Base-by-base conservation (phyloP, 1,140 invertebrate genomes). In the Orius insidiosus region DNA sequence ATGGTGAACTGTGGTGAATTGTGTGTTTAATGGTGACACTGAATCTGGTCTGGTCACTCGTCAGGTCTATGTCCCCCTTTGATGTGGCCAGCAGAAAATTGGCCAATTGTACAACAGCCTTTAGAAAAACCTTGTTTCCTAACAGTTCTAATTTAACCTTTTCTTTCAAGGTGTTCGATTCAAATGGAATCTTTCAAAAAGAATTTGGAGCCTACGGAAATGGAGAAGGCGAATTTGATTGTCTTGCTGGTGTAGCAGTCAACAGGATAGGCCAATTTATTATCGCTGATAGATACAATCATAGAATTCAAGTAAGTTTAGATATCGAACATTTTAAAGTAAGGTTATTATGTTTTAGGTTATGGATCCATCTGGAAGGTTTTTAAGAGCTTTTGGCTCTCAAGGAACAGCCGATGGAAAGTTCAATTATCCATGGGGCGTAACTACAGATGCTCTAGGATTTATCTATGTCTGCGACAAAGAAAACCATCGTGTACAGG, bases 381-480 rank as follows among this genome's bases (percentile, higher is more conserved):
- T 95, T 64, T 67, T 96, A 39, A 69, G 86, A 57, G 71, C 81
- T 10, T 97, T 98, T 62, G 94, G 94, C 38, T 84, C 78, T 57
- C 90, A 95, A 67, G 93, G 89, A 18, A 79, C 78, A 36, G 73
- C 78, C 36, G 83, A 85, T 64, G 87, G 81, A 36, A 76, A 87
- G 58, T 93, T 98, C 68, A 93, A 90, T 69, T 96, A 97, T 69
- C 94, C 94, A 5, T 98, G 93, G 92, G 95, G 95, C 49, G 85
- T 98, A 50, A 88, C 89, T 46, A 94, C 92, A 38, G 93, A 98
- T 66, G 87, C 89, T 44, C 75, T 95, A 58, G 93, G 94, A 54
- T 94, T 95, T 66, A 97, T 98, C 61, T 99, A 98, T 64, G 90
- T 98, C 45, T 97, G 90, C 69, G 95, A 98, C 69, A 98, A 98